Evolutionary conservation across 2,888 invertebrate species (phyloP), one percentile per base, ranked within the genome.

Genomic region (Sphinx pinastri): DNA sequence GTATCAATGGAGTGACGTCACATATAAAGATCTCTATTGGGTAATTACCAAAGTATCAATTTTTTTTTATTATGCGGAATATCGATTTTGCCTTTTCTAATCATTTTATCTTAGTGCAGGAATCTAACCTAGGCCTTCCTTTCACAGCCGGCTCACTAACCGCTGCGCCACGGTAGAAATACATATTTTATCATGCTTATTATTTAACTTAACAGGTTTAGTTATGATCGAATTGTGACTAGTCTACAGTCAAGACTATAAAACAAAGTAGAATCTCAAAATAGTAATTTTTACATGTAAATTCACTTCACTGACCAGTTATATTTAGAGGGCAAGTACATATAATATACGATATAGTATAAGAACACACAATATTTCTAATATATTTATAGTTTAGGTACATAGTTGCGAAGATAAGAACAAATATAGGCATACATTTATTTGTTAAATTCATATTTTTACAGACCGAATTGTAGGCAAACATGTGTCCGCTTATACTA

Each of bases 281-380:
- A 25, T 25, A 25, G 2, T 25, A 2, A 13, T n/a, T 49, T 13
- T 19, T 13, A n/a, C 1, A 5, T 47, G 1, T 12, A 45, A 47
- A 6, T 8, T 60, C 60, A 60, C 45, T 60, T 12, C 60, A 60
- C 16, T n/a, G 60, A 47, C 16, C 5, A 5, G 38, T 38, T 8
- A 47, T 47, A 59, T 60, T 47, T 60, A 16, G 38, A 60, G 59
- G 67, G 69, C 69, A 60, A 72, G 68, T 47, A 60, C 5, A 60
- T 38, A n/a, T 8, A 60, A 45, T 47, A 45, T 60, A 60, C 45
- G 14, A 59, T 59, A 59, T 59, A 59, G 14, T 59, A 63, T 49
- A 49, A 63, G 63, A 47, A 19, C 49, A 63, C 49, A 63, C 45
- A 16, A 47, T 47, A 55, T 3, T 55, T 19, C 19, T 19, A 55